Percentiles rank a stretch among this genome's conserved stretches.
phyloP scores from a whole-genome alignment of 2,888 invertebrate genomes.

The Argyra leucocephala region DNA sequence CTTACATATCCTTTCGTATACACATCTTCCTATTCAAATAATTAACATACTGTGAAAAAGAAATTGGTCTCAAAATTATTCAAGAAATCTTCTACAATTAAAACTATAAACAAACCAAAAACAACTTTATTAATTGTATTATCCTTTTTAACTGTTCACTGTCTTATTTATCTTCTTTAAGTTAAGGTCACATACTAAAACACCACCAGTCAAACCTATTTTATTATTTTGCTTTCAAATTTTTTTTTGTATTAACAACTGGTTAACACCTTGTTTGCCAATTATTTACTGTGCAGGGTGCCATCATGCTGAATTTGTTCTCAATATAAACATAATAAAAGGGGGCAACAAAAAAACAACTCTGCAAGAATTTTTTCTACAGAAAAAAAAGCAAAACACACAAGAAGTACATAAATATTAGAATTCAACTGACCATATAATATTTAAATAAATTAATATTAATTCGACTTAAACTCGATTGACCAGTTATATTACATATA shows the following conservation, averaged over 20 bases:
- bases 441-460: background rate
- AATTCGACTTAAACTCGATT: background rate
- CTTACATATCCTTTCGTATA: no score
- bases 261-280: slow-evolving; percentile 9
- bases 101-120: background rate
- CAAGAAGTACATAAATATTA: background rate
- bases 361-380: background rate
- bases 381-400: no score
- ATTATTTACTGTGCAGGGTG: slow-evolving; percentile 2
- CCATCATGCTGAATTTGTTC: background rate
- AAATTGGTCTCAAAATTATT: no score
- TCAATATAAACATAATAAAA: background rate
- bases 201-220: no score
- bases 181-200: slow-evolving; percentile 8
- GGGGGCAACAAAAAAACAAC: background rate
- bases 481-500: background rate
- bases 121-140: background rate
- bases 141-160: background rate
- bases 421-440: background rate
- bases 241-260: background rate
- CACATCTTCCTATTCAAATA: no score
- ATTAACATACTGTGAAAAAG: no score
- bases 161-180: no score
- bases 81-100: no score
- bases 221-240: background rate